Percentiles rank a stretch among this genome's conserved stretches.
Conservation (phyloP, 2,888 invertebrate species). For the Unio delphinus region DNA sequence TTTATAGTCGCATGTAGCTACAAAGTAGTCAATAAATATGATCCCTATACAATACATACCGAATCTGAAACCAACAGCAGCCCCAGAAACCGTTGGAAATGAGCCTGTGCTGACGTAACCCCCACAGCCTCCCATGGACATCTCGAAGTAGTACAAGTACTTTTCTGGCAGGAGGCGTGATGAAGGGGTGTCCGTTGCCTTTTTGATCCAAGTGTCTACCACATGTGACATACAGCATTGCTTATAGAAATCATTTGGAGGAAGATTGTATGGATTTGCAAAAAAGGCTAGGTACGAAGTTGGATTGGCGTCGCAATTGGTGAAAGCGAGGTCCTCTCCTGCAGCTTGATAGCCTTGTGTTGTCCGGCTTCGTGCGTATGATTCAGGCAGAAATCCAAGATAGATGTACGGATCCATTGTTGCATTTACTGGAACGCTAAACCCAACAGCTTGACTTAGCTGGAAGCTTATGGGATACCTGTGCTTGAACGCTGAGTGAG, state of each 20-base stretch:
- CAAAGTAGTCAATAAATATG: too few species aligned
- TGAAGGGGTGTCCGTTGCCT: too few species aligned
- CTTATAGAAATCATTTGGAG: neutral
- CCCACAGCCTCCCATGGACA: neutral
- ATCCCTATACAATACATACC: neutral
- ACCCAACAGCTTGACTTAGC: neutral
- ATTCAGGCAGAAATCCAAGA: constrained; percentile 2
- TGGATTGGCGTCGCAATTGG: constrained; percentile 5
- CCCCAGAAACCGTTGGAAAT: neutral
- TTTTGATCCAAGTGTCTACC: too few species aligned
- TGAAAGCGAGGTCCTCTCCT: constrained; percentile 3
- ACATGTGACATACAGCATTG: too few species aligned
- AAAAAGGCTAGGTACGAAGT: constrained; percentile 4
- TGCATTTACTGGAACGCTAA: neutral
- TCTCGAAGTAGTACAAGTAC: constrained; percentile 1
- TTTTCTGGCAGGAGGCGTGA: neutral
- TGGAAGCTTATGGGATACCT: constrained; percentile 3
- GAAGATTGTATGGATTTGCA: neutral
- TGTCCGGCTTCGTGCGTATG: neutral
- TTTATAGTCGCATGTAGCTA: too few species aligned
- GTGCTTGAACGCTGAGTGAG: constrained; percentile 1
- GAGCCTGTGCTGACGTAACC: too few species aligned
- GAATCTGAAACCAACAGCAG: neutral
- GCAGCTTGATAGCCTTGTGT: constrained; percentile 4
- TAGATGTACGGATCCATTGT: neutral